Conservation (phyloP, 1,140 invertebrate genomes). For the Trichonephila inaurata region DNA sequence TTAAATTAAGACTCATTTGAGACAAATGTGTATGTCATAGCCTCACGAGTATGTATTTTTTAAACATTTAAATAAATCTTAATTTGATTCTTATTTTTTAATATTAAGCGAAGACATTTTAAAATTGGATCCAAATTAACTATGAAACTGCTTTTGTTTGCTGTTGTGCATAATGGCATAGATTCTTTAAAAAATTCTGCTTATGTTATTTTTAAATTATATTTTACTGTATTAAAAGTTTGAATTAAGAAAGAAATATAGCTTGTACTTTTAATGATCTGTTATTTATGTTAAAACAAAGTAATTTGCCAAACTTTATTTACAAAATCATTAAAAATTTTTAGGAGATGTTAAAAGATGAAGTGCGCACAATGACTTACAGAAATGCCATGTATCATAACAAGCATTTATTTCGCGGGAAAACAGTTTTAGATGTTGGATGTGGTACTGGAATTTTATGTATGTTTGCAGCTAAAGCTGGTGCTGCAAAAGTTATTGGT, state of each 20-base stretch:
- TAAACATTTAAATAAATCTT: no score
- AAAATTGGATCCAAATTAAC: no score
- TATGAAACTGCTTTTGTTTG: no score
- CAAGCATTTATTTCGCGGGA: slow-evolving; percentile 96
- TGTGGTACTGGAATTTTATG: slow-evolving; percentile 99
- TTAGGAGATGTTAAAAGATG: slow-evolving; percentile 99
- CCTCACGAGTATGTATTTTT: no score
- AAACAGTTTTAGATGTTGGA: slow-evolving; percentile 96
- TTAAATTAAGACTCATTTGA: no score
- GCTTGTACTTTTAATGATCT: not conserved
- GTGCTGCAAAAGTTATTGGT: slow-evolving; percentile 95
- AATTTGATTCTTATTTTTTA: no score
- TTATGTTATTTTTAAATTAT: not conserved
- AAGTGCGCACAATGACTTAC: slow-evolving; percentile 98
- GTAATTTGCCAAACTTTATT: not conserved
- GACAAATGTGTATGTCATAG: no score
- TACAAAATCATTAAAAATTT: not conserved
- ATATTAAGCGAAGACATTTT: no score
- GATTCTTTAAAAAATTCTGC: no score
- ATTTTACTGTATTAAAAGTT: not conserved
- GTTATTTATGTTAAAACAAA: no score
- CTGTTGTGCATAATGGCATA: no score
- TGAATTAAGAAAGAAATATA: not conserved
- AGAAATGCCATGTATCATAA: slow-evolving; percentile 99
- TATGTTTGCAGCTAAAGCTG: slow-evolving; percentile 99